Base-by-base conservation (phyloP, 2,113 vertebrate genomes). In the Ictalurus punctatus region DNA sequence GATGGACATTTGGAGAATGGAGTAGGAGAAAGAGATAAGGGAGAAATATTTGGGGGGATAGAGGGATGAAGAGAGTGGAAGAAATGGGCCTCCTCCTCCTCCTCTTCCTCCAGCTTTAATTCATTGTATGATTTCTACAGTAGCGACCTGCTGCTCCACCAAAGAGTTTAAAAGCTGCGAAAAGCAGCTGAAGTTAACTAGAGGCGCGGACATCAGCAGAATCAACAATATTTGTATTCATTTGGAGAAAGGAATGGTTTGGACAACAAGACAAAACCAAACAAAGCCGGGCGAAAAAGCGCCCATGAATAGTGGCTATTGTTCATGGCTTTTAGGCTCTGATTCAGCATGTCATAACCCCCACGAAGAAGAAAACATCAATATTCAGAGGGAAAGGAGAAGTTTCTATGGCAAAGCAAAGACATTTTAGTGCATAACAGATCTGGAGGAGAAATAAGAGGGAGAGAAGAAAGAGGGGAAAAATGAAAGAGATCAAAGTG, bases 271-370 rank as follows among this genome's bases (percentile, higher is more conserved):
- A 92, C 93, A 93, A 94, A 94, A 90, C 90, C 92, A 90, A 91
- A 95, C 93, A 95, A 95, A 94, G 92, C 88, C 89, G 83, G 37
- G 87, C 25, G 89, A 94, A 93, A 95, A 94, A 91, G 84, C 89
- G 92, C 93, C 95, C 94, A 92, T 99, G 97, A 99, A 99, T 97
- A 95, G 96, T 89, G 94, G 94, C 94, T 48, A 97, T 99, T 99
- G 98, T 99, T 95, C 94, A 86, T 87, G 95, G 95, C 96, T 97
- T 97, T 98, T 95, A 96, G 95, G 96, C 94, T 97, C 96, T 98
- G 98, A 98, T 99, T 98, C 96, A 99, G 97, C 98, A 98, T 98
- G 98, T 99, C 98, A 98, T 98, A 98, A 98, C 98, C 98, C 98
- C 98, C 95, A 97, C 96, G 96, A 97, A 94, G 98, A 97, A 97